Evolutionary conservation across 37 sponge, comb jelly and placozoan species (phyloP).

Genomic region (Crambe crambe): DNA sequence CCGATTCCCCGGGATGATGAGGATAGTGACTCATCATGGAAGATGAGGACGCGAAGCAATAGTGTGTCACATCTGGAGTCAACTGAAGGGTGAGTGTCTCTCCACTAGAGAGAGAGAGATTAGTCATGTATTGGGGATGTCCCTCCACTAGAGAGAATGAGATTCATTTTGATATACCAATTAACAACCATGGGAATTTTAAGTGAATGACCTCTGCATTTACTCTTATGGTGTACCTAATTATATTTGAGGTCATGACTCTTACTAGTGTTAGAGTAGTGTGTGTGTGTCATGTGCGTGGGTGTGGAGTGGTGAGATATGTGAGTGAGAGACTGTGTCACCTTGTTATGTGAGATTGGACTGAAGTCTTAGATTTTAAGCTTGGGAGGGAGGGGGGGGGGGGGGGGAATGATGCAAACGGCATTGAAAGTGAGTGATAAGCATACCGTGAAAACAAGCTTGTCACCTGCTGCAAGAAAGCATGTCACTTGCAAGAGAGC

Average conservation of each 20-base stretch:
- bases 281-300: not conserved
- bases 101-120: not conserved
- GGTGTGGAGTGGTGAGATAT: not conserved
- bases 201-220: no score
- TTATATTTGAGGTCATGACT: not conserved
- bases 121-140: no score
- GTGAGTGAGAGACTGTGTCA: not conserved
- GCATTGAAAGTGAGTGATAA: not conserved
- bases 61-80: constrained; percentile 12
- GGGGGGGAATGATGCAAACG: not conserved
- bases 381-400: not conserved
- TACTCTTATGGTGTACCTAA: not conserved
- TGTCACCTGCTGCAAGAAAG: no score
- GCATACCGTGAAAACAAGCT: no score
- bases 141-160: no score
- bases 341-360: not conserved
- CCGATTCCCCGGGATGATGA: constrained; percentile 1
- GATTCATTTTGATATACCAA: no score
- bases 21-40: not conserved
- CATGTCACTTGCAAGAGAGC: no score
- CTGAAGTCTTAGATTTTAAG: not conserved
- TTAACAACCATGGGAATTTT: no score
- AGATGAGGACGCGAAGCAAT: constrained; percentile 3
- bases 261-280: not conserved
- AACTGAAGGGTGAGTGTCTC: constrained; percentile 8